phyloP scores from a whole-genome alignment of 2,888 invertebrate genomes.

The Scaptomyza parva region DNA sequence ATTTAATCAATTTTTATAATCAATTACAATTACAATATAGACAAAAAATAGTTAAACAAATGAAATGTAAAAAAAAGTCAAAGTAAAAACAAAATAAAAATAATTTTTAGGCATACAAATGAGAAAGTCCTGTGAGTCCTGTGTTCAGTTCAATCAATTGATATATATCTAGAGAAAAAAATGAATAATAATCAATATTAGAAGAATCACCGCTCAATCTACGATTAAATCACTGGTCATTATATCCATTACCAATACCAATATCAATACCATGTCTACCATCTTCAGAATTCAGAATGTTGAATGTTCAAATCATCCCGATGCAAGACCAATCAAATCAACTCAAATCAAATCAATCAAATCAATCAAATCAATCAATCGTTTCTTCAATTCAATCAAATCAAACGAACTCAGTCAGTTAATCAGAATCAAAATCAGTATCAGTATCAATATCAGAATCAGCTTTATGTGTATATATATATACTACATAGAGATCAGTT shows the following conservation, averaged over 20 bases:
- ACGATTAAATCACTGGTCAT: slow-evolving; percentile 39
- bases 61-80: slow-evolving; percentile 4
- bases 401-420: slow-evolving; percentile 50
- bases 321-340: slow-evolving; percentile 36
- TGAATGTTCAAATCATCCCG: slow-evolving; percentile 47
- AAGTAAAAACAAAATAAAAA: slow-evolving; percentile 8
- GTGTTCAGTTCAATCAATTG: slow-evolving; percentile 34
- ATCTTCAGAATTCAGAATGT: slow-evolving; percentile 42
- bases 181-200: too few relatives aligned
- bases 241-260: slow-evolving; percentile 46
- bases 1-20: slow-evolving; percentile 16
- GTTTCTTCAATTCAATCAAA: slow-evolving; percentile 8
- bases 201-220: slow-evolving; percentile 53
- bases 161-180: slow-evolving; percentile 13
- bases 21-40: slow-evolving; percentile 10
- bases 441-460: too few relatives aligned
- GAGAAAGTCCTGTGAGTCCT: slow-evolving; percentile 60
- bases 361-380: slow-evolving; percentile 37
- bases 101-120: slow-evolving; percentile 15
- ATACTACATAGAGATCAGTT: slow-evolving; percentile 8
- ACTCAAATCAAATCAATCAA: slow-evolving; percentile 35
- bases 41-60: neutral
- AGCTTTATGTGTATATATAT: slow-evolving; percentile 16
- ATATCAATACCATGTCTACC: slow-evolving; percentile 46
- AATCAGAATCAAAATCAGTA: slow-evolving; percentile 34